phyloP scores from a whole-genome alignment of 2,797 vertebrate species.

The Dendrocincla fuliginosa region DNA sequence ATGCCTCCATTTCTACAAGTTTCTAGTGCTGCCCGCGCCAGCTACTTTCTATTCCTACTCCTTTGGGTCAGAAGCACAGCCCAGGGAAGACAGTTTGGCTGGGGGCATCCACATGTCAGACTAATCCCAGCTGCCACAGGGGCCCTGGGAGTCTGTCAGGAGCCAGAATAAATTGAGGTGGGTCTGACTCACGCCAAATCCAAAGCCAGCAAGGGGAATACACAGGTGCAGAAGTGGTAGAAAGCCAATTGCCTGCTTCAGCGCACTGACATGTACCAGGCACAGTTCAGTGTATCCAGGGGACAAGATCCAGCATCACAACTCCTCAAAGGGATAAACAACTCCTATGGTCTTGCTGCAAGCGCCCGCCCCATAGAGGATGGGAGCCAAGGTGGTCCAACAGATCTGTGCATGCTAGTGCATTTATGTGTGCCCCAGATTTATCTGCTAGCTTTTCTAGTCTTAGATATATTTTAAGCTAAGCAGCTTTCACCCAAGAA shows the following conservation, averaged over 20 bases:
- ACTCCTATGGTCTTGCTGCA: not conserved
- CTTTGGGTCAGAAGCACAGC: not conserved
- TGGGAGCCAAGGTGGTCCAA: not conserved
- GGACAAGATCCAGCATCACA: not conserved
- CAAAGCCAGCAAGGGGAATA: not conserved
- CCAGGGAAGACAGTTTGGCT: not conserved
- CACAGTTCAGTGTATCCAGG: not conserved
- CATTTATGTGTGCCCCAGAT: not conserved
- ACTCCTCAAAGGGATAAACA: not conserved
- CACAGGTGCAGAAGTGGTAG: not conserved
- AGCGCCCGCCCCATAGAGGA: not conserved
- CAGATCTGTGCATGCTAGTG: not conserved
- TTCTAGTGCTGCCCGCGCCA: not conserved
- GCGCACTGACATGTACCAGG: not conserved
- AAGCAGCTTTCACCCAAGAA: not conserved
- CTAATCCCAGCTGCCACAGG: slow-evolving; percentile 42
- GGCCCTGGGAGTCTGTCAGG: slow-evolving; percentile 20
- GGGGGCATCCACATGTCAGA: not conserved
- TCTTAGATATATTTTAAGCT: not conserved
- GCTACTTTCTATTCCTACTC: not conserved
- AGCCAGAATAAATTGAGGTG: slow-evolving; percentile 29
- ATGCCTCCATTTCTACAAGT: not conserved
- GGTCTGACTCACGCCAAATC: not conserved
- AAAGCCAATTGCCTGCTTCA: not conserved
- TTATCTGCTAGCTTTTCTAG: not conserved